Evolutionary conservation across 2,888 invertebrate genomes (phyloP).

Genomic region (Hemicrepidius hirtus): DNA sequence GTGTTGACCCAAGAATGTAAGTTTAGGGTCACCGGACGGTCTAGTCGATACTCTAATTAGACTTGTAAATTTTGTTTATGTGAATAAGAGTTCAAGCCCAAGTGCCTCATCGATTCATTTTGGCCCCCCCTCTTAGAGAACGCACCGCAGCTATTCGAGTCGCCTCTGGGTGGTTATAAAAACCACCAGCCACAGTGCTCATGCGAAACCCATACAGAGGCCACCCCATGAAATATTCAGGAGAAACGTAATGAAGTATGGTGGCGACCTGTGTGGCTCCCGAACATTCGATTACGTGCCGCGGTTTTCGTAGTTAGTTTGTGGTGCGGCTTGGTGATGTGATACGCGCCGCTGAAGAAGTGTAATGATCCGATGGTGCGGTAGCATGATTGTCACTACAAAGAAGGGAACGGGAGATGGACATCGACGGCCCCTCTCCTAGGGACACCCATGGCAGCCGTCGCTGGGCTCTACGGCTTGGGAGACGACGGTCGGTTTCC

Average conservation of each 20-base stretch:
- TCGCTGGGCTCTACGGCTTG: conserved; percentile 86
- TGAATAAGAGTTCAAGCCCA: conserved; percentile 12
- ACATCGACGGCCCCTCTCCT: conserved; percentile 26
- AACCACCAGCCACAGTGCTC: conserved; percentile 5
- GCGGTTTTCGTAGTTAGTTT: conserved; percentile 32
- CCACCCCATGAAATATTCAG: conserved; percentile 35
- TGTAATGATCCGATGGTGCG: conserved; percentile 36
- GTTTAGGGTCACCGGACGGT: neutral
- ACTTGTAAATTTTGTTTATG: conserved; percentile 30
- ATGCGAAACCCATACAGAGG: conserved; percentile 15
- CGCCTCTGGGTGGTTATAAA: conserved; percentile 9
- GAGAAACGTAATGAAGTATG: conserved; percentile 42
- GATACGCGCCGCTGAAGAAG: conserved; percentile 23
- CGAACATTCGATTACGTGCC: conserved; percentile 37
- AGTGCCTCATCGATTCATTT: neutral
- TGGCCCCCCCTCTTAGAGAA: conserved; percentile 10
- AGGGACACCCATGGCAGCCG: conserved; percentile 79
- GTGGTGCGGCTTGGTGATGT: conserved; percentile 44
- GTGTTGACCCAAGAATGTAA: too few relatives aligned
- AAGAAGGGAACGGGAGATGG: conserved; percentile 33
- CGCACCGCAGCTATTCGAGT: conserved; percentile 39
- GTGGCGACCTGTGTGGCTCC: conserved; percentile 30
- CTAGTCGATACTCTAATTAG: conserved; percentile 18
- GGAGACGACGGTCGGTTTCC: conserved; percentile 81
- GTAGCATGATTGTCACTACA: conserved; percentile 38